phyloP scores from a whole-genome alignment of 1,140 invertebrate genomes.

The Lordiphosa collinella region DNA sequence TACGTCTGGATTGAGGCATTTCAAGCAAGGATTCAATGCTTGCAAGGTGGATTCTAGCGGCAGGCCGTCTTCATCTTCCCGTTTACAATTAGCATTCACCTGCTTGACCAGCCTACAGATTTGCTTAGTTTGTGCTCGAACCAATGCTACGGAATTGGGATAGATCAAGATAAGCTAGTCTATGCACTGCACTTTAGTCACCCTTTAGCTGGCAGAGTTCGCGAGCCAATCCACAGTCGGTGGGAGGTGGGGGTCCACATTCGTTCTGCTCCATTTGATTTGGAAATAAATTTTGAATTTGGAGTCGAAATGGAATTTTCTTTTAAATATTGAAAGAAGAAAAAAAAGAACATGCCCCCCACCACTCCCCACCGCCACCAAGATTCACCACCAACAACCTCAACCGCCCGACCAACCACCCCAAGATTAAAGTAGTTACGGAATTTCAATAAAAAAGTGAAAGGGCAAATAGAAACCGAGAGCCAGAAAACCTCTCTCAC shows the following conservation, averaged over 20 bases:
- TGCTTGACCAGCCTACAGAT: slow-evolving; percentile 38
- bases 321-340: no score
- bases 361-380: no score
- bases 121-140: slow-evolving; percentile 44
- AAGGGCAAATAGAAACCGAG: no score
- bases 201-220: slow-evolving; percentile 49
- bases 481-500: no score
- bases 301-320: no score
- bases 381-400: no score
- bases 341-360: no score
- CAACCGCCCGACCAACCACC: no score
- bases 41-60: slow-evolving; percentile 1
- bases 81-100: slow-evolving; percentile 26
- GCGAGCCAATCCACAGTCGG: slow-evolving; percentile 5
- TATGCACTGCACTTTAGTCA: slow-evolving; percentile 1
- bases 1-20: slow-evolving; percentile 41
- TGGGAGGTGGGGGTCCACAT: neutral
- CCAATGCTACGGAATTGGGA: slow-evolving; percentile 21
- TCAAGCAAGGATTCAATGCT: slow-evolving; percentile 41
- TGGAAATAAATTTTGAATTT: no score
- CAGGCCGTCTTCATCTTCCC: neutral
- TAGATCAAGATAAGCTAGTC: neutral
- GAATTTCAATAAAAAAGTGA: no score
- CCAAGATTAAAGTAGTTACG: no score
- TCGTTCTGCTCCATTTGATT: no score